Evolutionary conservation across 2,797 vertebrate genomes (phyloP), one percentile per base, ranked within the genome.

Genomic region (Acestrorhynchus altus): DNA sequence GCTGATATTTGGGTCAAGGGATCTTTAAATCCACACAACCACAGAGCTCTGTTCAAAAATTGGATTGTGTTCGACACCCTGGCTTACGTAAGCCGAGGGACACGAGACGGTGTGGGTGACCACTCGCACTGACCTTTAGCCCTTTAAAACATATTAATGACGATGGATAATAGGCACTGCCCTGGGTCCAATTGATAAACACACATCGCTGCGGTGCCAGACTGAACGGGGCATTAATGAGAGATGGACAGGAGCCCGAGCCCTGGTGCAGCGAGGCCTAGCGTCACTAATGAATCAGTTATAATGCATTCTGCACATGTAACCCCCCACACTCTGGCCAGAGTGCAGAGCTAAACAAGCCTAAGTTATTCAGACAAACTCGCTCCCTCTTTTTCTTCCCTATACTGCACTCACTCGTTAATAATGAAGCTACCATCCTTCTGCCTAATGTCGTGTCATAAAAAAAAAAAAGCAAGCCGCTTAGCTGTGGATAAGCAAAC

Each of bases 131-230:
- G 79, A 89, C 83, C 86, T 88, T 85, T 81, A 84, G 74, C 51
- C 83, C 81, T 85, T 77, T 83, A 61, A 75, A 77, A 77, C 46
- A 52, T 35, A 49, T 78, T 88, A 86, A 87, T 87, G 85, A 88
- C 83, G 83, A 89, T 85, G 75, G 87, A 90, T 88, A 84, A 87
- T 72, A 28, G 57, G 84, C 78, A 76, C 83, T 74, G 59, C 26
- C 35, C 64, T 67, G 46, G 10, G 18, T 52, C 78, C 73, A 78
- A 78, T 73, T 26, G 54, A 73, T 59, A 77, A 66, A 81, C 57
- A 35, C 78, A 81, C 76, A 81, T 47, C 28, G 52, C 63, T 4
- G 39, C 56, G 18, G 26, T 42, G 72, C 52, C 74, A 81, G 85
- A 78, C 74, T 80, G 69, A 83, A 82, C 83, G 63, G 35, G 70